phyloP scores from a whole-genome alignment of 2,113 vertebrate genomes.

The Sprattus sprattus region DNA sequence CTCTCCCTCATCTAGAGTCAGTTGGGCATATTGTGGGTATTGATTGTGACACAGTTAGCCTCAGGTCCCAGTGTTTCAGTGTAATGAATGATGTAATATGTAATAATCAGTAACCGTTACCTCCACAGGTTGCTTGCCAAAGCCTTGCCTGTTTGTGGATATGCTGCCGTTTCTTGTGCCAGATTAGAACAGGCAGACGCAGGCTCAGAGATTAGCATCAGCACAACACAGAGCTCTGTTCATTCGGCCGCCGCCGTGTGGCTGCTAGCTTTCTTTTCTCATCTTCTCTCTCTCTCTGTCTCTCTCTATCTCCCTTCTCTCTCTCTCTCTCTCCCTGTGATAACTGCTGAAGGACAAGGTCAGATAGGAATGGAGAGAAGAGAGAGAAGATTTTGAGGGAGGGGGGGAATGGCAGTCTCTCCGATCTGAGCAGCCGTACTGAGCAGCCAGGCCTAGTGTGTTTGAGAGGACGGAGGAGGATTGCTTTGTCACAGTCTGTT shows the following conservation, averaged over 20 bases:
- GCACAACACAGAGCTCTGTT: neutral
- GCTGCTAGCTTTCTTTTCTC: neutral
- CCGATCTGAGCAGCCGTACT: neutral
- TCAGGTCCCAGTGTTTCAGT: conserved; percentile 38
- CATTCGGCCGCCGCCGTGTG: no score
- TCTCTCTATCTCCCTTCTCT: neutral
- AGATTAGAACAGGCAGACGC: neutral
- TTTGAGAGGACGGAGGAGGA: neutral
- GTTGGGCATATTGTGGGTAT: conserved; percentile 53
- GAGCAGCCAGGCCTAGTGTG: neutral
- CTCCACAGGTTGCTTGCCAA: conserved; percentile 65
- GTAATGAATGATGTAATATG: conserved; percentile 39
- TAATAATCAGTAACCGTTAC: conserved; percentile 71
- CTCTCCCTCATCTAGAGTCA: conserved; percentile 34
- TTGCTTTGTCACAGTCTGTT: neutral
- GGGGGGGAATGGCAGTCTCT: neutral
- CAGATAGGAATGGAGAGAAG: neutral
- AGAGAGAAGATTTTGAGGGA: neutral
- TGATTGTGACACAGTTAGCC: conserved; percentile 48
- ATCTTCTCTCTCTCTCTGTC: neutral
- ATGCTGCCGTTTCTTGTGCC: neutral
- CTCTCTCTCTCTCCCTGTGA: neutral
- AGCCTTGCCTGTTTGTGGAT: neutral
- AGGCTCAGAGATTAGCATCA: conserved; percentile 9
- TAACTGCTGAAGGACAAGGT: neutral